Evolutionary conservation across 2,113 vertebrate species (phyloP).

Genomic region (Sphyrna mokarran): DNA sequence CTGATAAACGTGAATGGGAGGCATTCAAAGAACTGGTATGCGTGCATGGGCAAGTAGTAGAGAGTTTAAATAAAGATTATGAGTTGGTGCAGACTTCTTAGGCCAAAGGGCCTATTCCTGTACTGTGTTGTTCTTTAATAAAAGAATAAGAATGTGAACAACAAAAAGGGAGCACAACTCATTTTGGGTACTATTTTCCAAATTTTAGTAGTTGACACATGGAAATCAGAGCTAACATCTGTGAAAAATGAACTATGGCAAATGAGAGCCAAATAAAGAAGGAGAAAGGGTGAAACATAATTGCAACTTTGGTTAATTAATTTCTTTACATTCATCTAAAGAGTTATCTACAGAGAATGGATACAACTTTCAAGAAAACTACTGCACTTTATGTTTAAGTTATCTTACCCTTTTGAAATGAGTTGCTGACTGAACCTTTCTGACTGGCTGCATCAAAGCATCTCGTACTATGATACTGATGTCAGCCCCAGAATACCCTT

Average conservation of each 20-base stretch:
- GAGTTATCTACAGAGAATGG: neutral
- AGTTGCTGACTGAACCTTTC: constrained; percentile 92
- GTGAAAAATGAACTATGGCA: neutral
- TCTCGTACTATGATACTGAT: constrained; percentile 88
- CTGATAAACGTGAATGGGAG: too few relatives aligned
- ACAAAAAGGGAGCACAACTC: neutral
- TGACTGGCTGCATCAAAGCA: constrained; percentile 91
- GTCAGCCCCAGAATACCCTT: constrained; percentile 90
- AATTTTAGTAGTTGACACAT: too few relatives aligned
- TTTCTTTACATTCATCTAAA: neutral
- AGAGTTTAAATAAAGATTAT: too few relatives aligned
- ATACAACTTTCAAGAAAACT: neutral
- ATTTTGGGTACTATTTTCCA: neutral
- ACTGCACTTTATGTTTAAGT: neutral
- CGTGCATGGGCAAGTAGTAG: too few relatives aligned
- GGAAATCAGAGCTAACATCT: neutral
- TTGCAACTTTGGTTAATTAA: neutral
- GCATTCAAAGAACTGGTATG: too few relatives aligned
- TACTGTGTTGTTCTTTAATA: too few relatives aligned
- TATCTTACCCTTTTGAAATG: constrained; percentile 83
- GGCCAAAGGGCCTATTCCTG: too few relatives aligned
- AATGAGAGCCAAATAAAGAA: neutral
- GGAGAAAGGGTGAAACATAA: neutral
- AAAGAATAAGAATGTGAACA: neutral
- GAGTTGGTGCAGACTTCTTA: too few relatives aligned